These are phyloP conservation scores for Plagiodera versicolora DNA, from an alignment of 2,888 invertebrate genomes.

Conservation along the genomic window DNA sequence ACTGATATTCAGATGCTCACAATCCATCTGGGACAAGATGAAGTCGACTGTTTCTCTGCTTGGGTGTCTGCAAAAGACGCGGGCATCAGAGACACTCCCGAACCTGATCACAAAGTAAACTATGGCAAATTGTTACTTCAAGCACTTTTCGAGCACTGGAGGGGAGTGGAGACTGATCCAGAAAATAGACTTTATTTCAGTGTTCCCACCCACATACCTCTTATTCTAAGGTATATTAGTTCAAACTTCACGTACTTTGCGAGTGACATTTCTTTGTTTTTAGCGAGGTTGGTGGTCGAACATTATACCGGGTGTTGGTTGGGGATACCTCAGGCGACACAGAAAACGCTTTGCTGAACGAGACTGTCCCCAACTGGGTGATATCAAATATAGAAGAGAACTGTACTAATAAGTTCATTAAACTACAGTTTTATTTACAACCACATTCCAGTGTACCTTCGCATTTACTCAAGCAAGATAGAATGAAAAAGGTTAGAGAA, in stretches of 20 bases:
- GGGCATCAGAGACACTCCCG: conserved; percentile 66
- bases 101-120: conserved; percentile 88
- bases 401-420: conserved; percentile 92
- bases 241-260: no score
- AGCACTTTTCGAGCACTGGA: conserved; percentile 95
- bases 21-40: conserved; percentile 95
- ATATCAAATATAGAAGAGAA: conserved; percentile 92
- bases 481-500: conserved; percentile 73
- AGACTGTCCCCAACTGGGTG: conserved; percentile 95
- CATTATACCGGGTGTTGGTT: conserved; percentile 84
- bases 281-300: conserved; percentile 94
- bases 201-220: conserved; percentile 93
- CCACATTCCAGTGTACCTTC: conserved; percentile 82
- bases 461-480: conserved; percentile 66
- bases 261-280: conserved; percentile 34
- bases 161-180: conserved; percentile 68
- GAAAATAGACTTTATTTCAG: conserved; percentile 79
- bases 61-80: conserved; percentile 98
- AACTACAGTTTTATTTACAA: conserved; percentile 94
- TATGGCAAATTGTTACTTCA: conserved; percentile 92
- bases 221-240: conserved; percentile 81
- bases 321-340: conserved; percentile 94
- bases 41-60: conserved; percentile 96
- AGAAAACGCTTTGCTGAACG: conserved; percentile 86
- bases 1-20: conserved; percentile 79